Conservation (phyloP, 1,140 invertebrate species). For the Onthophagus taurus region DNA sequence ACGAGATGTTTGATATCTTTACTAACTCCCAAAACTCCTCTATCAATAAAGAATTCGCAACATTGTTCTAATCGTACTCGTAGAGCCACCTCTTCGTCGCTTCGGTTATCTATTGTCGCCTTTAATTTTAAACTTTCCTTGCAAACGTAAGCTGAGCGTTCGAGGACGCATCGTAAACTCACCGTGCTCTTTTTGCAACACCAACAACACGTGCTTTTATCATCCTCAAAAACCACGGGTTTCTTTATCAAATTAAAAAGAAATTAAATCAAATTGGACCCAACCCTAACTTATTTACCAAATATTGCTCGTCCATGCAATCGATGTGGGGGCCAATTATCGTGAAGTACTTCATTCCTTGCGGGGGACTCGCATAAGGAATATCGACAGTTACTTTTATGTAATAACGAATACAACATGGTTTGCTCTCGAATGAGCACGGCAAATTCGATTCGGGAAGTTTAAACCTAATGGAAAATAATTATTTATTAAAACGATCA, state of each 20-base stretch:
- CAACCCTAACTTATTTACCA: conserved; percentile 46
- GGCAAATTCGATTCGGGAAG: conserved; percentile 69
- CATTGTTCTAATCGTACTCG: conserved; percentile 66
- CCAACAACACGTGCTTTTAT: conserved; percentile 60
- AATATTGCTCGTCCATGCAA: conserved; percentile 77
- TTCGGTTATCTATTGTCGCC: conserved; percentile 71
- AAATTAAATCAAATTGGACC: neutral
- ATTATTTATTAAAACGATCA: neutral
- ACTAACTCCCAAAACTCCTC: conserved; percentile 64
- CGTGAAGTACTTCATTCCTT: conserved; percentile 80
- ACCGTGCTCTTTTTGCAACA: conserved; percentile 68
- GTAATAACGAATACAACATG: conserved; percentile 69
- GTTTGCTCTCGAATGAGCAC: conserved; percentile 72
- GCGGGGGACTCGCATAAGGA: conserved; percentile 73
- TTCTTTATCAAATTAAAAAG: conserved; percentile 44
- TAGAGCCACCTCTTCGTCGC: conserved; percentile 59
- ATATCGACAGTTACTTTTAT: conserved; percentile 73
- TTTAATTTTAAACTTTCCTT: conserved; percentile 68
- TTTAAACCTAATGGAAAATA: conserved; percentile 46
- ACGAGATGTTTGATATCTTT: conserved; percentile 64
- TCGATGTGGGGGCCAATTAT: conserved; percentile 77
- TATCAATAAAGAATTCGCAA: conserved; percentile 72
- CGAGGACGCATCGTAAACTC: conserved; percentile 57
- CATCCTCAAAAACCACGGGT: conserved; percentile 60
- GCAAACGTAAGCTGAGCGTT: conserved; percentile 70